Evolutionary conservation across 1,140 invertebrate genomes (phyloP).

Genomic region (Anastrepha obliqua): DNA sequence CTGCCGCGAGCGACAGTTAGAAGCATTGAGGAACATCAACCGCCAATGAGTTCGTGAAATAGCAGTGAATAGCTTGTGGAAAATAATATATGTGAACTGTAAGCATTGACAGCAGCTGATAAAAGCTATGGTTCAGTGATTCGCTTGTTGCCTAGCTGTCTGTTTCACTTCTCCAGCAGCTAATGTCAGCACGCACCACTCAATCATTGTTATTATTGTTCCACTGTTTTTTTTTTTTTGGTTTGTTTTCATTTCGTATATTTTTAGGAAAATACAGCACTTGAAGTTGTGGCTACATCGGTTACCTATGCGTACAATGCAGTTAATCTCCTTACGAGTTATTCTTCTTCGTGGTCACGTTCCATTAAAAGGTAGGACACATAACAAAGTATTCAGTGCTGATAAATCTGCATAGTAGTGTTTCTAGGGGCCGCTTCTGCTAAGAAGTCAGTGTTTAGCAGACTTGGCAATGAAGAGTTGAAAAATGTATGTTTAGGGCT

Average conservation of each 20-base stretch:
- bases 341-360: background rate
- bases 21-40: background rate
- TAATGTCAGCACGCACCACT: constrained; percentile 34
- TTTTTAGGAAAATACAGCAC: constrained; percentile 35
- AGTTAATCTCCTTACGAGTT: constrained; percentile 9
- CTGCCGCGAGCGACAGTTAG: constrained; percentile 11
- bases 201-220: constrained; percentile 19
- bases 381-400: background rate
- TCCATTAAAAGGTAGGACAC: background rate
- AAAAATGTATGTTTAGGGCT: no score
- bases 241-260: background rate
- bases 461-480: no score
- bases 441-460: background rate
- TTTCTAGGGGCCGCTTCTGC: background rate
- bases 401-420: background rate
- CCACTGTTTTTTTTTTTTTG: background rate
- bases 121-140: background rate
- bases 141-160: constrained; percentile 5
- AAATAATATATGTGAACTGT: constrained; percentile 36
- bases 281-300: background rate
- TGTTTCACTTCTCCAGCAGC: constrained; percentile 37
- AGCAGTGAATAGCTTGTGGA: background rate
- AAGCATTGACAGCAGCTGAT: constrained; percentile 46
- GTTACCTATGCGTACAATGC: background rate
- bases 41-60: background rate